Evolutionary conservation across 2,888 invertebrate species (phyloP).

Genomic region (Pseudoips prasinana): DNA sequence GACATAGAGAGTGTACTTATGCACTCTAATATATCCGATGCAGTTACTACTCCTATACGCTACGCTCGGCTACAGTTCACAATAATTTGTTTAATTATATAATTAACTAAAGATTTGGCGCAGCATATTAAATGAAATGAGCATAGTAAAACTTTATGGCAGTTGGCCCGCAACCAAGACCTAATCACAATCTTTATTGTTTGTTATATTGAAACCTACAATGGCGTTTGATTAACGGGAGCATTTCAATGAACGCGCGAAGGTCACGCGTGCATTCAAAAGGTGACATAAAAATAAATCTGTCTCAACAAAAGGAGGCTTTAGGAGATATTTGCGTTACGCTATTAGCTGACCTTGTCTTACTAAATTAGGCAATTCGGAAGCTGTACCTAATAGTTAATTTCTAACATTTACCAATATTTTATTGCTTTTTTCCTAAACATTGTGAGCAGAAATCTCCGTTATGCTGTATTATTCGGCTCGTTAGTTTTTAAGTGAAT

Average conservation of each 20-base stretch:
- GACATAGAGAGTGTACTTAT: no score
- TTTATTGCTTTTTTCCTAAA: neutral
- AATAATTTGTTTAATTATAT: slow-evolving; percentile 26
- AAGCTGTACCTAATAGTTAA: no score
- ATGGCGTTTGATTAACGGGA: slow-evolving; percentile 25
- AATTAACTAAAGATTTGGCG: slow-evolving; percentile 46
- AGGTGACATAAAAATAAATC: slow-evolving; percentile 7
- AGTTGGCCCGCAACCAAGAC: slow-evolving; percentile 54
- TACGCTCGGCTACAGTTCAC: no score
- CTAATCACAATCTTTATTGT: slow-evolving; percentile 27
- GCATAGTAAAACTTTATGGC: slow-evolving; percentile 46
- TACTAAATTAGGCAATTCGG: no score
- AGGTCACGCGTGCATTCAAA: slow-evolving; percentile 22
- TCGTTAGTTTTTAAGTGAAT: neutral
- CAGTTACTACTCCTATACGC: no score
- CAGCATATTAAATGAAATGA: slow-evolving; percentile 29
- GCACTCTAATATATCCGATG: no score
- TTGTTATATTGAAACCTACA: slow-evolving; percentile 24
- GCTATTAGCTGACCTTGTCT: slow-evolving; percentile 1
- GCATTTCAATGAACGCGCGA: slow-evolving; percentile 15
- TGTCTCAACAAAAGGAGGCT: neutral
- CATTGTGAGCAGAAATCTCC: neutral
- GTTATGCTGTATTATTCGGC: neutral
- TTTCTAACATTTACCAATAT: neutral
- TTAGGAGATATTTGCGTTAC: slow-evolving; percentile 1